Evolutionary conservation across 2,888 invertebrate genomes (phyloP), one percentile per base, ranked within the genome.

Genomic region (Tipula confusa): DNA sequence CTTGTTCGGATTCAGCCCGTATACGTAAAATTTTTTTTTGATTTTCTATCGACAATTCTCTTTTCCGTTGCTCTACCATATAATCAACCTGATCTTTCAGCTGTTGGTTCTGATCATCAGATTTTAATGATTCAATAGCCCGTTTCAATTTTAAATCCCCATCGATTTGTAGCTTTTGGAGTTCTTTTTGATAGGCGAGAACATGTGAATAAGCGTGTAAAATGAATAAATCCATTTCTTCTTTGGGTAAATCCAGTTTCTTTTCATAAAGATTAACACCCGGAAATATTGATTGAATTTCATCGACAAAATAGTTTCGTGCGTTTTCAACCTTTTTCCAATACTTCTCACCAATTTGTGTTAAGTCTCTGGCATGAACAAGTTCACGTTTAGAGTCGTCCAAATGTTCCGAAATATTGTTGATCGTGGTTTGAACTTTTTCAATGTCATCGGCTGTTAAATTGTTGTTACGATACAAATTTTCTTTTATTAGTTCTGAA

Each of bases 161-260:
- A 29, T 93, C 88, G 0, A 93, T 92, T 91, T 95, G 93, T 86
- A 94, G 89, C 86, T 93, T 94, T 24, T 93, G 92, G 84, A 96
- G 87, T 87, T 96, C 95, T 86, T 94, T 94, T 87, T 96, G 95
- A 85, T 95, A 92, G 86, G 93, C 94, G 84, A 94, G 91, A 3
- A 96, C 93, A 87, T 94, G 93, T 43, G 94, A 91, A 87, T 95
- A 95, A 82, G 95, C 94, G 87, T 96, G 95, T 43, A 95, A 91
- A 29, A 96, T 92, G 87, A 96, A 93, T 38, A 95, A 90, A 89
- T 96, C 96, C 86, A 96, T 90, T 85, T 96, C 89, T 18, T 89
- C 89, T 92, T 87, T 93, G 90, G 85, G 91, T 89, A 87, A 93
- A 88, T 92, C 91, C 79, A 93, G 87, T 86, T 93, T 91, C 87